Evolutionary conservation across 2,888 invertebrate genomes (phyloP), one percentile per base, ranked within the genome.

Genomic region (Caenorhabditis japonica): DNA sequence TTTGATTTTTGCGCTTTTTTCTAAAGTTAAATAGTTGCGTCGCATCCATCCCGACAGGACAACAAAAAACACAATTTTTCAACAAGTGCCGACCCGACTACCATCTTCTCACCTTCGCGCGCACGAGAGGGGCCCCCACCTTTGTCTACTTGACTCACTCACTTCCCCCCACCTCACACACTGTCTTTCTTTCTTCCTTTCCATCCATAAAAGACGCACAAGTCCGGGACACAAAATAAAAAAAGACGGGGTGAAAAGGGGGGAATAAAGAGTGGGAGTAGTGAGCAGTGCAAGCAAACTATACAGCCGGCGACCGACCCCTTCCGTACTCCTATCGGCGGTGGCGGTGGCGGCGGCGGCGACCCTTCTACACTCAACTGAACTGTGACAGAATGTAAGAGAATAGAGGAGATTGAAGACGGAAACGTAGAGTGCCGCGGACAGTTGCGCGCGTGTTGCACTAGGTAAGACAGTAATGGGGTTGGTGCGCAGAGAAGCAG

Each of bases 61-160:
- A 51, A 58, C n/a, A 51, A 58, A 68, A 58, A 68, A 68, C 51
- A 58, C n/a, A 55, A 34, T 58, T 68, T 68, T 68, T 68, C 52
- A 68, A 68, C 56, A 68, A 64, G 64, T 56, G 55, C 47, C 46
- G 13, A 19, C 47, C 53, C 46, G n/a, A 41, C 41, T 43, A 27
- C 56, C 19, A 30, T 27, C 21, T 43, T 43, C 30, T n/a, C 51
- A n/a, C 30, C 17, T 41, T 15, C 15, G 43, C 36, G 25, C 51
- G 51, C 51, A 66, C 43, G 51, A 56, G 44, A 58, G 58, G 34
- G 39, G n/a, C n/a, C n/a, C n/a, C n/a, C n/a, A n/a, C n/a, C n/a
- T n/a, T n/a, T n/a, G n/a, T n/a, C n/a, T n/a, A n/a, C n/a, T n/a
- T n/a, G n/a, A n/a, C n/a, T n/a, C n/a, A n/a, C n/a, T n/a, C n/a